A percentile compares a stretch with the other conserved stretches of the same genome.
phyloP scores from a whole-genome alignment of 2,113 vertebrate genomes.

The Reinhardtius hippoglossoides region DNA sequence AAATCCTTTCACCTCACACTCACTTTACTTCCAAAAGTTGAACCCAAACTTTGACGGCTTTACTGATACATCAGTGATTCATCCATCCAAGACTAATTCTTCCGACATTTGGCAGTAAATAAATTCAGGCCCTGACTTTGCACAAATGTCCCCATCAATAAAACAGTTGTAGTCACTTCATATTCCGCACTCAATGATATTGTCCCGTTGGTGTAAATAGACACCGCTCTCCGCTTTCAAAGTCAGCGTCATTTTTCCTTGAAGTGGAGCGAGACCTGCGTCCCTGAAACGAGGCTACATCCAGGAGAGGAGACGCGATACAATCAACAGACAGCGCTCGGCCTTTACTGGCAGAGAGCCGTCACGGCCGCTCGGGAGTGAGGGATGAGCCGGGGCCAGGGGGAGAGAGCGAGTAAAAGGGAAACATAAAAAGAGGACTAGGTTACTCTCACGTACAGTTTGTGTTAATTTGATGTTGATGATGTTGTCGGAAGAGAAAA shows the following conservation, averaged over 20 bases:
- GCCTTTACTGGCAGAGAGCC: conserved; percentile 38
- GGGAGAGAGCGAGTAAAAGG: conserved; percentile 1
- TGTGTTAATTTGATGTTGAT: neutral
- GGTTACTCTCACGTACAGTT: neutral
- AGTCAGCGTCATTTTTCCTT: conserved; percentile 53
- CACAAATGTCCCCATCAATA: conserved; percentile 28
- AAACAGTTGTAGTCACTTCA: conserved; percentile 12
- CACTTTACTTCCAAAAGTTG: neutral
- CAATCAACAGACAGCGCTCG: conserved; percentile 42
- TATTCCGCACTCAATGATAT: conserved; percentile 18
- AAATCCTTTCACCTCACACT: neutral
- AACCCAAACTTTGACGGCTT: neutral
- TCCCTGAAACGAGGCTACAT: conserved; percentile 53
- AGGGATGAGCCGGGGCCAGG: conserved; percentile 8
- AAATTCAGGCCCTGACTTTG: conserved; percentile 24
- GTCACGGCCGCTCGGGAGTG: neutral
- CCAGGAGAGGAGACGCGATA: conserved; percentile 38
- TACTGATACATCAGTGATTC: conserved; percentile 3
- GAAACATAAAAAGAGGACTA: neutral
- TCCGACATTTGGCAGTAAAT: neutral
- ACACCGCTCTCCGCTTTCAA: conserved; percentile 40
- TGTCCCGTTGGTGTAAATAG: conserved; percentile 40
- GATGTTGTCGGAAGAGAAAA: neutral
- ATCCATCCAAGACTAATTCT: neutral
- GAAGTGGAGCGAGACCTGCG: conserved; percentile 26